Conservation (phyloP, 2,113 vertebrate genomes). For the Labeo catla region DNA sequence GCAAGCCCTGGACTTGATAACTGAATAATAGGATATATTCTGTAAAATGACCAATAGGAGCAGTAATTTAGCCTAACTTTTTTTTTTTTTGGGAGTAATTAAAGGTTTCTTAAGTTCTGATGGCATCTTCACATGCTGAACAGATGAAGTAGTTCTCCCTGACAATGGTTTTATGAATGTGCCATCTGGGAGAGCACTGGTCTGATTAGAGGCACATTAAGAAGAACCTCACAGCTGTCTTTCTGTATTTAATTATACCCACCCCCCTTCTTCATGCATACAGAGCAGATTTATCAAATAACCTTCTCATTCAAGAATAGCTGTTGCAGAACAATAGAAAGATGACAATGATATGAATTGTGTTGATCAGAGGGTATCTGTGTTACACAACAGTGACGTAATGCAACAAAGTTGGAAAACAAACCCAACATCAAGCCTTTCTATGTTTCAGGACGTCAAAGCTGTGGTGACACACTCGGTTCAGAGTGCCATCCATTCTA, state of each 20-base stretch:
- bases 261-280: not conserved
- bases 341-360: not conserved
- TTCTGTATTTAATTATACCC: constrained; percentile 2
- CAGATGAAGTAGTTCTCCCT: not conserved
- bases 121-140: not conserved
- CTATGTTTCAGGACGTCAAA: constrained; percentile 87
- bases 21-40: not conserved
- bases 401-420: not conserved
- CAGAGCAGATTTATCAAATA: not conserved
- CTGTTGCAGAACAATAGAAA: not conserved
- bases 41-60: not conserved
- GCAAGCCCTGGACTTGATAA: not conserved
- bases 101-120: not conserved
- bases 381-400: not conserved
- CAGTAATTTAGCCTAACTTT: not conserved
- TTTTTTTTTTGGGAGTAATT: not conserved
- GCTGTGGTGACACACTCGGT: constrained; percentile 96
- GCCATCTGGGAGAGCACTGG: not conserved
- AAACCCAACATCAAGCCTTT: not conserved
- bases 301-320: not conserved
- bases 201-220: constrained; percentile 24
- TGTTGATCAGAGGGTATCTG: not conserved
- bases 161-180: not conserved
- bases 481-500: constrained; percentile 96
- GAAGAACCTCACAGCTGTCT: constrained; percentile 13